Evolutionary conservation across 2,797 vertebrate genomes (phyloP), one percentile per base, ranked within the genome.

Genomic region (Acanthopagrus latus): DNA sequence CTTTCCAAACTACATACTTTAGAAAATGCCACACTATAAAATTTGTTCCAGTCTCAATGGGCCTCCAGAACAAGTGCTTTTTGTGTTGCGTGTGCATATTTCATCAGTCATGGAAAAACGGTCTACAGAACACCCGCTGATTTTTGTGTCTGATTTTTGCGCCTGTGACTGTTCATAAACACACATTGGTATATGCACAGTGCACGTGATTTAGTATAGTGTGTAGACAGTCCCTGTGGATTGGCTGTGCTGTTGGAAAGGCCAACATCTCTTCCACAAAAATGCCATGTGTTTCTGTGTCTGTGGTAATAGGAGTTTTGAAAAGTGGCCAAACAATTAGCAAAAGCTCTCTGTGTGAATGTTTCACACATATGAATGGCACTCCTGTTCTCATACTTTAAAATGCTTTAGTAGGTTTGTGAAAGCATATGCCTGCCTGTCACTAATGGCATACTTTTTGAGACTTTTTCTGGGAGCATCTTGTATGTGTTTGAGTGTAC

Each of bases 241-340:
- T 64, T 71, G 20, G 20, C 16, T 64, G 3, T 52, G 17, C 18
- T 29, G 52, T 64, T 51, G n/a, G 12, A 70, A 66, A 56, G 21
- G 60, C 27, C 59, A 66, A 51, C 18, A 77, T 50, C 52, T 48
- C 17, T 14, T 12, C 29, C 50, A 67, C 23, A 48, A 71, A 59
- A 66, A 25, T 74, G 46, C 25, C 44, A 58, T 48, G 14, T 44
- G 21, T 25, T 1, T 25, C 7, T 65, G 38, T 64, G 29, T 41
- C 27, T 48, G 12, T 43, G 10, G 14, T 51, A 43, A 44, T 41
- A 38, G 2, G 10, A 48, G 7, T n/a, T 29, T 10, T 51, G 18
- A 47, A 66, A 67, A 41, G 41, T 54, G 25, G 48, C 41, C 20
- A 54, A 8, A 13, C 48, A 23, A 27, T 16, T 25, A 41, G 43